A percentile compares a stretch with the other conserved stretches of the same genome.
These are phyloP conservation scores for Platorchestia sp. DNA, from an alignment of 1,140 invertebrate species.

Conservation along the genomic window DNA sequence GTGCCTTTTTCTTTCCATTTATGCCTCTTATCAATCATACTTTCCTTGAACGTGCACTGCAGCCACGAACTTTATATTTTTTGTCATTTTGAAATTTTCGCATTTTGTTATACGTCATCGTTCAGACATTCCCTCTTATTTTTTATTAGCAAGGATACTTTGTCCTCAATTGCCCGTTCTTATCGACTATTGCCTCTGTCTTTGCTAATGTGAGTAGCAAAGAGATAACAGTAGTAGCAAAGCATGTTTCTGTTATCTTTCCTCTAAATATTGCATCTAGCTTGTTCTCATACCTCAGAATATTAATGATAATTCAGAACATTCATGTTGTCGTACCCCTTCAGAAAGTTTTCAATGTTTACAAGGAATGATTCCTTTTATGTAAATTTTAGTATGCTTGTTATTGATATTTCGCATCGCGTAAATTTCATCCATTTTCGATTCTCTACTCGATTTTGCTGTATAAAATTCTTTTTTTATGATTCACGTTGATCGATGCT, in stretches of 20 bases:
- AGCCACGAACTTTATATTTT: background rate
- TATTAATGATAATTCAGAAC: background rate
- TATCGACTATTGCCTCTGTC: background rate
- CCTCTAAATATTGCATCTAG: background rate
- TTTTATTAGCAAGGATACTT: background rate
- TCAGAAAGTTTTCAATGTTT: background rate
- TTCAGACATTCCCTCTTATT: background rate
- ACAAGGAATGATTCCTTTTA: background rate
- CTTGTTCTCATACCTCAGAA: background rate
- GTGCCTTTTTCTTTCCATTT: background rate
- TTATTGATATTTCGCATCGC: background rate
- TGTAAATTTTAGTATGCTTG: background rate
- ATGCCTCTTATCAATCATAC: background rate
- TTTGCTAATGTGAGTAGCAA: background rate
- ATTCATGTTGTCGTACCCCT: background rate
- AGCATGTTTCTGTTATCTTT: background rate
- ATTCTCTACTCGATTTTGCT: background rate
- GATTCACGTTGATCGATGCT: background rate
- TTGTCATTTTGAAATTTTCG: background rate
- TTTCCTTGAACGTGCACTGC: background rate
- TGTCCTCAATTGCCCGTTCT: background rate
- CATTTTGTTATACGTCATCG: no score
- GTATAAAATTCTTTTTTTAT: background rate
- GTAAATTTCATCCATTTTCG: background rate
- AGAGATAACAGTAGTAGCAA: no score